A percentile compares a stretch with the other conserved stretches of the same genome.
phyloP scores from a whole-genome alignment of 2,113 vertebrate species.

The Acrocephalus kingi region DNA sequence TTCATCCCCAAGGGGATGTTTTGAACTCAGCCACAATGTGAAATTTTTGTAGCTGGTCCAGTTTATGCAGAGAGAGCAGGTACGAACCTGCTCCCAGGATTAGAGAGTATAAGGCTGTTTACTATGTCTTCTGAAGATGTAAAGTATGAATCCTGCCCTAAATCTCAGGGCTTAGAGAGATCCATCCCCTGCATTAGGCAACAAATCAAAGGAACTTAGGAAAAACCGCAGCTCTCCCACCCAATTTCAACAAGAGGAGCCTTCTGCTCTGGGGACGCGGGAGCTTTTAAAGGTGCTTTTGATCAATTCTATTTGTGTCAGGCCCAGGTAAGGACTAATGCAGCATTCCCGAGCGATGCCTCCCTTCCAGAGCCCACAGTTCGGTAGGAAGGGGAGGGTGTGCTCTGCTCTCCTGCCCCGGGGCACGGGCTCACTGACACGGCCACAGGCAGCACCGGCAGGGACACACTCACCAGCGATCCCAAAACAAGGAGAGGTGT shows the following conservation, averaged over 20 bases:
- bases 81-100: constrained; percentile 74
- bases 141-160: constrained; percentile 70
- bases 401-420: neutral
- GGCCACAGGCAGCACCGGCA: fast-evolving
- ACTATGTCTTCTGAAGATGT: constrained; percentile 74
- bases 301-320: constrained; percentile 52
- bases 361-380: neutral
- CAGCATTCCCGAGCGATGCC: neutral
- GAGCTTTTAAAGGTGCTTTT: constrained; percentile 49
- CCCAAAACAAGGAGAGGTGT: too few species aligned
- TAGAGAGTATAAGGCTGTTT: constrained; percentile 69
- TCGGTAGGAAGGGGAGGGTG: neutral
- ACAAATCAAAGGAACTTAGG: constrained; percentile 74
- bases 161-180: constrained; percentile 75
- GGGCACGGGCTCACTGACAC: fast-evolving
- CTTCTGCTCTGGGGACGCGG: neutral
- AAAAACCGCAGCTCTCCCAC: constrained; percentile 72
- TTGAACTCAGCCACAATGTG: constrained; percentile 49
- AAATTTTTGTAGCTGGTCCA: constrained; percentile 64
- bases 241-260: constrained; percentile 58
- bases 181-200: constrained; percentile 75
- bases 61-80: constrained; percentile 66
- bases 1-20: constrained; percentile 56
- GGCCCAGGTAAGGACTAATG: neutral
- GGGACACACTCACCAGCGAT: too few species aligned